A percentile compares a stretch with the other conserved stretches of the same genome.
Conservation (phyloP, 2,888 invertebrate genomes). For the Parnassius orleans region DNA sequence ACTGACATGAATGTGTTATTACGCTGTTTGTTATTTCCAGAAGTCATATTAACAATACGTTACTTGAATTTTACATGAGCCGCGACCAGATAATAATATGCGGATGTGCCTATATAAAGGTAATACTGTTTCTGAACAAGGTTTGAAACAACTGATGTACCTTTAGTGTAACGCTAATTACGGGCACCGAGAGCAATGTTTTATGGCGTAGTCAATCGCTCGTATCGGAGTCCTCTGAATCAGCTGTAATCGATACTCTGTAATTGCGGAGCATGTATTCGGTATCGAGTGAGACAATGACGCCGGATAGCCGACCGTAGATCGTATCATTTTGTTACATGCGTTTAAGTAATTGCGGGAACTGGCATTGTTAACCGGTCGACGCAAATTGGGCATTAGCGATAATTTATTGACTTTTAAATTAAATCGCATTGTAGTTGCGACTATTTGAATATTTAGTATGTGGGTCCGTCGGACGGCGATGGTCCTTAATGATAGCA, state of each 20-base stretch:
- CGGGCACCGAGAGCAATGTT: conserved; percentile 67
- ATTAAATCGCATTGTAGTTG: conserved; percentile 73
- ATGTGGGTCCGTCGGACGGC: conserved; percentile 59
- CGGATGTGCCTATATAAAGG: background rate
- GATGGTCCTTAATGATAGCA: conserved; percentile 74
- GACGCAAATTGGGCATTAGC: conserved; percentile 80
- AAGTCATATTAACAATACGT: conserved; percentile 59
- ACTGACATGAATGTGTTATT: conserved; percentile 53
- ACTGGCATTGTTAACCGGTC: conserved; percentile 76
- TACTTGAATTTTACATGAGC: conserved; percentile 52
- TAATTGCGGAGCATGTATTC: conserved; percentile 69
- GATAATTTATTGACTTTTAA: conserved; percentile 78
- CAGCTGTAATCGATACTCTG: conserved; percentile 74
- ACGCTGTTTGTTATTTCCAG: conserved; percentile 59
- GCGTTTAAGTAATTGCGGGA: conserved; percentile 81
- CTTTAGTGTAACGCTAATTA: conserved; percentile 65
- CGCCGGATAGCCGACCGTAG: conserved; percentile 56
- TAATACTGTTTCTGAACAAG: conserved; percentile 15
- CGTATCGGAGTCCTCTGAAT: conserved; percentile 64
- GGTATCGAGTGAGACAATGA: conserved; percentile 72
- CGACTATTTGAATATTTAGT: conserved; percentile 74
- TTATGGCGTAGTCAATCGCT: conserved; percentile 69
- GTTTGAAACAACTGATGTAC: conserved; percentile 37
- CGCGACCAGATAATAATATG: conserved; percentile 5
- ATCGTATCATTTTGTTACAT: conserved; percentile 77